Evolutionary conservation across 2,888 invertebrate genomes (phyloP), one percentile per base, ranked within the genome.

Genomic region (Ferrisia virgata): DNA sequence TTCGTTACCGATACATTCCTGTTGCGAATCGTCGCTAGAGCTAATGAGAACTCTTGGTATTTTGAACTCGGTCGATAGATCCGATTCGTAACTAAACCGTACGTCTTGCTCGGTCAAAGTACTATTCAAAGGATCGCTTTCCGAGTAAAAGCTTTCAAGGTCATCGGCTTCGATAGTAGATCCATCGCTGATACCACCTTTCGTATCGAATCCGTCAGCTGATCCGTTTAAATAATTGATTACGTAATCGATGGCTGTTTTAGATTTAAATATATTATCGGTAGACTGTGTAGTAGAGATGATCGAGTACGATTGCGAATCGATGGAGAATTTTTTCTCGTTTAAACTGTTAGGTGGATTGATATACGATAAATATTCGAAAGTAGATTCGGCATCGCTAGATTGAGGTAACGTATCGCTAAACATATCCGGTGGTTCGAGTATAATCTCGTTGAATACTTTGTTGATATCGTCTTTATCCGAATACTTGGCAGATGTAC

Each of bases 351-450:
- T 18, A 8, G 72, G 64, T 18, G 28, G 28, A 15, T 64, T 64
- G 15, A 28, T 9, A 5, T 33, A 28, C 0, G 72, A n/a, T 9
- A 76, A 9, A 18, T 36, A 33, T 13, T 43, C 1, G 11, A 43
- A 43, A 3, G 47, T 79, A n/a, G 79, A 43, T 15, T 79, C 79
- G 1, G 28, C 78, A 13, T 78, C 40, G 25, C 47, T 79, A 9
- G 40, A 79, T 36, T 76, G 64, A 18, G 18, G 6, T 11, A 64
- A 0, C 2, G 64, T 28, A 36, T 76, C 72, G 18, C 43, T 83
- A 25, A 83, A 83, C 83, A 83, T 83, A 72, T 72, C 72, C 36
- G 83, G 83, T 11, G 83, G 83, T 11, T 83, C 83, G 22, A 83
- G 47, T 15, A 83, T 83, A 28, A 83, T 76, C 18, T 72, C 83